Conservation (phyloP, 2,888 invertebrate genomes). For the Tetrapedia diversipes region DNA sequence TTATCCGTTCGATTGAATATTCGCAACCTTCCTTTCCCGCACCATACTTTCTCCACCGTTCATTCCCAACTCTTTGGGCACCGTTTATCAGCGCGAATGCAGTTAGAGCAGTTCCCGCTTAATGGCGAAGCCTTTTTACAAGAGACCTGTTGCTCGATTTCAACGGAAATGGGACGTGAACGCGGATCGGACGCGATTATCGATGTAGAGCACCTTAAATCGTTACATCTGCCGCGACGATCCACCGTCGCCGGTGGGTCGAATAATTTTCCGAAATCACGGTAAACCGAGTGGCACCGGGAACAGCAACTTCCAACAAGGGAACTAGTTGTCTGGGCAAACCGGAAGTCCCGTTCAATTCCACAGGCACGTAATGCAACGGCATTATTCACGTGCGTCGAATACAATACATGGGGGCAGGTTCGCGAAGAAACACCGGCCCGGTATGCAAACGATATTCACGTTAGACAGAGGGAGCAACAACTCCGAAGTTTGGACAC, state of each 20-base stretch:
- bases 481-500: conserved; percentile 44
- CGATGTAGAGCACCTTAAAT: not conserved
- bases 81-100: not conserved
- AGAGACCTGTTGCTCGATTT: conserved; percentile 31
- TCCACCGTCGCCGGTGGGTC: no score
- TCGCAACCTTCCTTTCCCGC: no score
- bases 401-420: conserved; percentile 14
- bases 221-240: not conserved
- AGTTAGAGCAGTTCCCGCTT: not conserved
- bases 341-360: not conserved
- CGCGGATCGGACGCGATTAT: conserved; percentile 6
- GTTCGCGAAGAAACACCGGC: conserved; percentile 42
- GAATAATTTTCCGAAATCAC: not conserved
- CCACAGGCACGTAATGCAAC: not conserved
- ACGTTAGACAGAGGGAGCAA: conserved; percentile 34
- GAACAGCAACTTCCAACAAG: not conserved
- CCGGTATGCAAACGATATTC: conserved; percentile 51
- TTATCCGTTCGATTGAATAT: no score
- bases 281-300: not conserved
- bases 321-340: not conserved
- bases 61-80: no score
- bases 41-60: no score
- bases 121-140: conserved; percentile 22
- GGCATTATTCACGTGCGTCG: conserved; percentile 15
- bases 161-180: not conserved